Conservation (phyloP, 2,888 invertebrate species). For the Ischnura elegans region DNA sequence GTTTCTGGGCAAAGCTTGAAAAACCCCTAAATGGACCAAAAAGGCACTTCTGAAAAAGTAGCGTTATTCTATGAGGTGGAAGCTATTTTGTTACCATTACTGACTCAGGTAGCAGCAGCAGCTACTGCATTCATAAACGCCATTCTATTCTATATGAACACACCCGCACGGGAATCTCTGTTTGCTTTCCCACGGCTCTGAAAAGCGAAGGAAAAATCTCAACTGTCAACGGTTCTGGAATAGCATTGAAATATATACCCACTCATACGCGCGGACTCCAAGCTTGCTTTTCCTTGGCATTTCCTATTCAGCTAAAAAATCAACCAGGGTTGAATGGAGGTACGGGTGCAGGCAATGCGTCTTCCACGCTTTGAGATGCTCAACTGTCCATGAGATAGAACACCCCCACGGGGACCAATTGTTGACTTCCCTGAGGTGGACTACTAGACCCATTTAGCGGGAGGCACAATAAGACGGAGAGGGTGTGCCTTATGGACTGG, state of each 20-base stretch:
- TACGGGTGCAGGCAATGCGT: neutral
- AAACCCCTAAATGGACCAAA: neutral
- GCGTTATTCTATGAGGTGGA: neutral
- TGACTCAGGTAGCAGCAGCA: neutral
- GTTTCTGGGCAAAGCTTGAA: neutral
- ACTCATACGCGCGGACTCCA: neutral
- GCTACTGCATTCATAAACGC: neutral
- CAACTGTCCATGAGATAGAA: neutral
- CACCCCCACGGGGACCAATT: neutral
- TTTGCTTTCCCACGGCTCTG: conserved; percentile 38
- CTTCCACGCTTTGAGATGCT: neutral
- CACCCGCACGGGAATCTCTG: neutral
- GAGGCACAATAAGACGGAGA: no score
- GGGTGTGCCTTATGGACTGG: no score
- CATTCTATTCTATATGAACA: neutral
- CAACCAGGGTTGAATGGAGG: neutral
- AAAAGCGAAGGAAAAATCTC: neutral
- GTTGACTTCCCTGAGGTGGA: neutral
- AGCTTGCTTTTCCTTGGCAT: neutral
- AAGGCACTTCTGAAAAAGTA: neutral
- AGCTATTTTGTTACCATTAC: neutral
- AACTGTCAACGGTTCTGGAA: neutral
- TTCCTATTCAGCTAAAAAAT: neutral
- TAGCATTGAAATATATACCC: neutral
- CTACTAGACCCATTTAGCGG: neutral